Evolutionary conservation across 1,140 invertebrate species (phyloP).

Genomic region (Drosophila quadrilineata): DNA sequence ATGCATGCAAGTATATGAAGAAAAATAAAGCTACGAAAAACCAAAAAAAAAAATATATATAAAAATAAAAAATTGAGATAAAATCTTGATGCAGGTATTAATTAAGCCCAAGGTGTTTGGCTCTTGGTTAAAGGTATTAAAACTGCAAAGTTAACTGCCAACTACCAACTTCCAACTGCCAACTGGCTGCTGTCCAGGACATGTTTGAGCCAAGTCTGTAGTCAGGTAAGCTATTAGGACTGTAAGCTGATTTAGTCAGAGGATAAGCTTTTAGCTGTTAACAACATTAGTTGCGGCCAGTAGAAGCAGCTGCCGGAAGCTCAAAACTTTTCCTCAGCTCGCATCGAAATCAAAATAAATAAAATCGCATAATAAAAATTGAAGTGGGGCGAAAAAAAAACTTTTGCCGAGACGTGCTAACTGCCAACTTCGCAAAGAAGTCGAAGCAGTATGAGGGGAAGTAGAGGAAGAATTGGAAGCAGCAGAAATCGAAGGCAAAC

Average conservation of each 20-base stretch:
- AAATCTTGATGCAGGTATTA: slow-evolving; percentile 43
- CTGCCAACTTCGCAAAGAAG: slow-evolving; percentile 50
- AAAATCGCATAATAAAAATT: slow-evolving; percentile 79
- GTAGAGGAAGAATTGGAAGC: neutral
- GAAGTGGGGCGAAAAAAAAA: slow-evolving; percentile 57
- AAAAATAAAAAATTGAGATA: too few relatives aligned
- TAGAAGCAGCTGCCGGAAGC: neutral
- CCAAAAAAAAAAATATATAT: too few relatives aligned
- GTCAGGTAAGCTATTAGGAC: slow-evolving; percentile 56
- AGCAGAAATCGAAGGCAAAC: neutral
- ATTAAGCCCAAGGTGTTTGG: slow-evolving; percentile 48
- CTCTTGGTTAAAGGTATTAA: neutral
- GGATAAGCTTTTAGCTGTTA: slow-evolving; percentile 65
- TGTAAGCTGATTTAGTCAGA: slow-evolving; percentile 52
- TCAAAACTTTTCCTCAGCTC: slow-evolving; percentile 57
- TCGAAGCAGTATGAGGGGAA: slow-evolving; percentile 5
- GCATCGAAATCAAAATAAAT: slow-evolving; percentile 75
- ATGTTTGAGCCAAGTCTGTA: neutral
- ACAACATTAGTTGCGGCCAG: slow-evolving; percentile 61
- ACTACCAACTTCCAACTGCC: slow-evolving; percentile 5
- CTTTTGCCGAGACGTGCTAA: slow-evolving; percentile 73
- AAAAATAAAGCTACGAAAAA: too few relatives aligned
- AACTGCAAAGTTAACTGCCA: slow-evolving; percentile 5
- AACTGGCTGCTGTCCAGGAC: too few relatives aligned
- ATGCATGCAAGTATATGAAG: slow-evolving; percentile 37